These are phyloP conservation scores for Otus scops DNA, from an alignment of 2,797 vertebrate species.

Conservation along the genomic window DNA sequence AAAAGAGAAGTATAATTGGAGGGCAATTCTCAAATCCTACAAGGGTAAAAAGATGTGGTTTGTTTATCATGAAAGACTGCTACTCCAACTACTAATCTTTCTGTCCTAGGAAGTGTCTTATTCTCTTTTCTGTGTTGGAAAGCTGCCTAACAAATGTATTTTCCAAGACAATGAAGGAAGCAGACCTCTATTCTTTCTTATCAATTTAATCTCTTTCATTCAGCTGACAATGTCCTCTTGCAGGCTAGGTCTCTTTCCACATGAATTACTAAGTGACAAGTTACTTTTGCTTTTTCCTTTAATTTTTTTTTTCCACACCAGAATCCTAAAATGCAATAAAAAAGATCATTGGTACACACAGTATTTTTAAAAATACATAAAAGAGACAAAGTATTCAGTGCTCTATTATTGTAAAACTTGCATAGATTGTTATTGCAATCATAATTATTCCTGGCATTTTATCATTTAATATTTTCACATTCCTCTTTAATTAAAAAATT, in stretches of 20 bases:
- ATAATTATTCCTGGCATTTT: background rate
- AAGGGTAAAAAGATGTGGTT: background rate
- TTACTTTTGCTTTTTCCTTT: background rate
- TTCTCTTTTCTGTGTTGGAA: conserved; percentile 41
- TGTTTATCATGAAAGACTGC: conserved; percentile 40
- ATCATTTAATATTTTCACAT: background rate
- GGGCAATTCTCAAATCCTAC: conserved; percentile 3
- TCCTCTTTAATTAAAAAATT: background rate
- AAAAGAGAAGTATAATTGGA: background rate
- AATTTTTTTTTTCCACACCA: background rate
- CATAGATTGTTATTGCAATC: background rate
- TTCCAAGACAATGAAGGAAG: conserved; percentile 56
- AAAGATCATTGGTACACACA: background rate
- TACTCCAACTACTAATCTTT: conserved; percentile 27
- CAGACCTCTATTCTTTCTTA: conserved; percentile 46
- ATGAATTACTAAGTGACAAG: conserved; percentile 47
- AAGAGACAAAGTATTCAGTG: background rate
- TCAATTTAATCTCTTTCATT: conserved; percentile 58
- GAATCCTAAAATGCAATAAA: background rate
- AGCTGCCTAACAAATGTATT: conserved; percentile 53
- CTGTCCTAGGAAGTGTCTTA: conserved; percentile 23
- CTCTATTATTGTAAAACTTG: background rate
- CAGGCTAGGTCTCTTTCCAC: conserved; percentile 37
- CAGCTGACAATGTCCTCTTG: conserved; percentile 37
- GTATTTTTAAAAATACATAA: background rate